These are phyloP conservation scores for Puntigrus tetrazona DNA, from an alignment of 2,113 vertebrate genomes.

Conservation along the genomic window DNA sequence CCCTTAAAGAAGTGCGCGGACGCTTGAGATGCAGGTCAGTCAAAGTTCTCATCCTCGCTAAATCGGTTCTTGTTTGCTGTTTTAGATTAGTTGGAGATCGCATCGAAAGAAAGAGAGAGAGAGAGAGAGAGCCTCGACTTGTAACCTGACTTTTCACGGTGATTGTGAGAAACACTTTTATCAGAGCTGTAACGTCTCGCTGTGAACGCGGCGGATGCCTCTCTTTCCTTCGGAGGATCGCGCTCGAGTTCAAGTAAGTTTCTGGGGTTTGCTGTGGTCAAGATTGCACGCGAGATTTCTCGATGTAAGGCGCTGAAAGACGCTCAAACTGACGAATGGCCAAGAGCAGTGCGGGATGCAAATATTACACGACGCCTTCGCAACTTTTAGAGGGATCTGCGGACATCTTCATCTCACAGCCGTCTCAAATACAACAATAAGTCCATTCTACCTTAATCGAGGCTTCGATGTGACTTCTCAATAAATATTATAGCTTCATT, in stretches of 20 bases:
- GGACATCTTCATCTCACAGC: neutral
- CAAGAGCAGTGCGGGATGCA: neutral
- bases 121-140: neutral
- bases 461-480: neutral
- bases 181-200: no score
- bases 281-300: neutral
- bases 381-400: neutral
- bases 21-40: conserved; percentile 16
- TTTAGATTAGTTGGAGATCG: neutral
- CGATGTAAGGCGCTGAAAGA: neutral
- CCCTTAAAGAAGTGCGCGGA: neutral
- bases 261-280: neutral
- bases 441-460: neutral
- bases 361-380: neutral
- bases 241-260: neutral
- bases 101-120: neutral
- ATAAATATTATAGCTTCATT: neutral
- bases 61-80: no score
- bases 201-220: neutral
- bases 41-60: neutral
- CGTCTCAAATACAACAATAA: neutral
- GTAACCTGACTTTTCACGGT: neutral
- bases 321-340: neutral
- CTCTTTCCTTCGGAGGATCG: neutral
- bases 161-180: neutral